Base-by-base conservation (phyloP, 2,113 vertebrate genomes). In the Chunga burmeisteri region DNA sequence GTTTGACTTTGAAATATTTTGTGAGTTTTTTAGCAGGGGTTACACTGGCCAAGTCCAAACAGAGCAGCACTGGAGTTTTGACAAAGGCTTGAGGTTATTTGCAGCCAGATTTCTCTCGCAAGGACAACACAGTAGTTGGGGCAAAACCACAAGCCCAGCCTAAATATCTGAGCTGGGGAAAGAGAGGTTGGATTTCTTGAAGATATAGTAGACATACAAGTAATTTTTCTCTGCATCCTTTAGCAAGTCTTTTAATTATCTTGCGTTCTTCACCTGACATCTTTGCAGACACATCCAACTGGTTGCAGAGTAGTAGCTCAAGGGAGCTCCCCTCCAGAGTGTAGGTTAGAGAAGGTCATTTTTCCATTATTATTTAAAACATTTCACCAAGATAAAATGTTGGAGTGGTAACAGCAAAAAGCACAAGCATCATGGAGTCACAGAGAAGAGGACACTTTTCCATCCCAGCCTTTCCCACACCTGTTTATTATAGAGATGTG, bases 1-100 rank as follows among this genome's bases (percentile, higher is more conserved):
- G 93, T 92, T 70, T 89, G 42, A 84, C 95, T 95, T 97, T 92
- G 96, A 96, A 96, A 95, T 94, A 90, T 91, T 91, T 94, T 91
- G 61, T 91, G 42, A 52, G 38, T 93, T 88, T 95, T 96, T 93
- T 56, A 89, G 58, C 34, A 12, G 26, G n/a, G 38, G 19, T 71
- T 93, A 72, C 25, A 36, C 10, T 30, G 59, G 73, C 83, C 82
- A 89, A 89, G 88, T 89, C 47, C n/a, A 74, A 90, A 86, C 88
- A 89, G 88, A 91, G 56, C 74, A 67, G 42, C 36, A 30, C 32
- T 67, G 65, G 72, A 91, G 56, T 55, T 93, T 40, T 84, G 47
- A 84, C 82, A 81, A 73, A 62, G 9, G 12, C 86, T 90, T 83
- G 66, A 72, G 25, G 71, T 75, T 72, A 70, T 53, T 96, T 77